Percentiles rank a stretch among this genome's conserved stretches.
Evolutionary conservation across 2,113 vertebrate species (phyloP).

Genomic region (Anolis sagrei): DNA sequence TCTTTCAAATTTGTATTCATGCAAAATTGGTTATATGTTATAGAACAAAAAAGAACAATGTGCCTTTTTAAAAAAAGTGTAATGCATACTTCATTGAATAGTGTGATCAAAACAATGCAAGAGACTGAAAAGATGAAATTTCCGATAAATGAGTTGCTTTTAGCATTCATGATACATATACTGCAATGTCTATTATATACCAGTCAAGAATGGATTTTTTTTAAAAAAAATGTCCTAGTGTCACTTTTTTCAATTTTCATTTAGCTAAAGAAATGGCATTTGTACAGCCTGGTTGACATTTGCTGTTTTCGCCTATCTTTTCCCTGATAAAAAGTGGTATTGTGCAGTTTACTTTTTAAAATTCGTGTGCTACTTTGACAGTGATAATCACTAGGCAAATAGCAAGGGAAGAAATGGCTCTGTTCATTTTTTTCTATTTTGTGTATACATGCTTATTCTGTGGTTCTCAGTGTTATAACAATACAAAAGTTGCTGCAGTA

Average conservation of each 20-base stretch:
- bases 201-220: background rate
- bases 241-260: background rate
- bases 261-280: background rate
- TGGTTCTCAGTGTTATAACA: background rate
- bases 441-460: background rate
- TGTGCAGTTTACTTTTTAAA: background rate
- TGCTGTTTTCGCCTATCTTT: background rate
- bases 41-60: slow-evolving; percentile 3
- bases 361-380: background rate
- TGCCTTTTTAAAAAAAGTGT: slow-evolving; percentile 13
- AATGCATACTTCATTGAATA: slow-evolving; percentile 13
- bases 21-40: slow-evolving; percentile 19
- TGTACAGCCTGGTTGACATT: background rate
- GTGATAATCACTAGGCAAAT: background rate
- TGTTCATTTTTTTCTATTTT: background rate
- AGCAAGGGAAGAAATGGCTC: background rate
- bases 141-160: slow-evolving; percentile 23
- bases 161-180: rapidly evolving
- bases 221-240: slow-evolving; percentile 22
- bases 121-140: slow-evolving; percentile 1
- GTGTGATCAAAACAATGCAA: background rate
- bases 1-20: slow-evolving; percentile 68
- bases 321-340: background rate
- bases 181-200: slow-evolving; percentile 15
- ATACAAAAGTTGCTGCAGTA: background rate